Percentiles rank a stretch among this genome's conserved stretches.
phyloP scores from a whole-genome alignment of 2,113 vertebrate species.

The Toxotes chatareus region DNA sequence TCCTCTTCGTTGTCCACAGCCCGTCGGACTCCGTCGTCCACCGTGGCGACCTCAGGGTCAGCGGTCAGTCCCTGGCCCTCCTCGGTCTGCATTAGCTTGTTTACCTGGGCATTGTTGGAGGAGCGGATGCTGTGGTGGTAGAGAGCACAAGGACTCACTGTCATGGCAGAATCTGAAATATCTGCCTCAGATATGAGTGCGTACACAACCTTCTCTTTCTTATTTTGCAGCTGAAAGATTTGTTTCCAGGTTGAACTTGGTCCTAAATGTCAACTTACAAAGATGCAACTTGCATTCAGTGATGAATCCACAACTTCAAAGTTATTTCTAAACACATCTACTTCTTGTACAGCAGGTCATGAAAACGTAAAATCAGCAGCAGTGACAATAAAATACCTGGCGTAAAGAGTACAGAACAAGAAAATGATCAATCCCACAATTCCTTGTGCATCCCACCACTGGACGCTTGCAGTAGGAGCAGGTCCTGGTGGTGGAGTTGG shows the following conservation, averaged over 20 bases:
- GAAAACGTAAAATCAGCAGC: not conserved
- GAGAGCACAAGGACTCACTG: not conserved
- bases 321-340: not conserved
- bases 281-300: too few relatives aligned
- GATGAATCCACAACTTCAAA: not conserved
- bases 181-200: not conserved
- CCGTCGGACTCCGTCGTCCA: conserved; percentile 72
- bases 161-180: too few relatives aligned
- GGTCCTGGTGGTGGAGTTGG: conserved; percentile 66
- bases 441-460: conserved; percentile 95
- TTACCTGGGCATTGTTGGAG: conserved; percentile 91
- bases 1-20: conserved; percentile 93
- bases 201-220: too few relatives aligned
- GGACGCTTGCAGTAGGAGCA: not conserved
- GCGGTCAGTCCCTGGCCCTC: conserved; percentile 73
- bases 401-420: conserved; percentile 91
- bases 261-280: too few relatives aligned
- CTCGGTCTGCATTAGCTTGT: conserved; percentile 92
- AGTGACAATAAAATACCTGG: conserved; percentile 84
- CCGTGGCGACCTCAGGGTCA: fast-evolving
- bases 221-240: not conserved
- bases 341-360: not conserved
- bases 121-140: conserved; percentile 86
- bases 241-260: not conserved
- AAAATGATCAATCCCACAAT: conserved; percentile 92